These are phyloP conservation scores for Microcebus murinus DNA, from an alignment of 2,113 vertebrate genomes.

Conservation along the genomic window DNA sequence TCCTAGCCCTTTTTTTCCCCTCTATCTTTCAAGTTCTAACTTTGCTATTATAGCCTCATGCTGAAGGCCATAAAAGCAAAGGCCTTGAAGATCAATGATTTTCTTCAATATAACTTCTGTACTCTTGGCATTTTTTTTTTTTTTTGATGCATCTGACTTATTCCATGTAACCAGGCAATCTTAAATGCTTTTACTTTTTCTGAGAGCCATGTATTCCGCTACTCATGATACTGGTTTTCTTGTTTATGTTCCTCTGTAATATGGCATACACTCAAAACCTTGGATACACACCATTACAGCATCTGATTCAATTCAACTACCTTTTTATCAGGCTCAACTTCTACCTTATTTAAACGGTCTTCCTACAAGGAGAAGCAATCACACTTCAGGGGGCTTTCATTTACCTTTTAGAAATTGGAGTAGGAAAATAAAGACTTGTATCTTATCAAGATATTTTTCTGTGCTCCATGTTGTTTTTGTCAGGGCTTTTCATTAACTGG, in stretches of 20 bases:
- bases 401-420: background rate
- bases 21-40: background rate
- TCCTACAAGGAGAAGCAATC: background rate
- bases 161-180: background rate
- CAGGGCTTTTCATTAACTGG: background rate
- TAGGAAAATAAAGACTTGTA: background rate
- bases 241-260: background rate
- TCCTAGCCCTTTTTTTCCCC: background rate
- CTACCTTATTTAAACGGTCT: background rate
- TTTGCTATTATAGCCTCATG: background rate
- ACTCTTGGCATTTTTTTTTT: background rate
- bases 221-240: background rate
- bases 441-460: background rate
- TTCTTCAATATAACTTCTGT: background rate
- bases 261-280: background rate
- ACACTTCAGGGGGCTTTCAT: background rate
- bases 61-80: background rate
- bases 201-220: background rate
- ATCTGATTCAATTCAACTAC: background rate
- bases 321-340: background rate
- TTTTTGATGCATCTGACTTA: background rate
- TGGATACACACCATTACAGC: background rate
- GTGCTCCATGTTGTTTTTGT: background rate
- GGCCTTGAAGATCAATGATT: background rate
- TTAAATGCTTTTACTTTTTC: background rate